Evolutionary conservation across 2,113 vertebrate genomes (phyloP).

Genomic region (Albula glossodonta): DNA sequence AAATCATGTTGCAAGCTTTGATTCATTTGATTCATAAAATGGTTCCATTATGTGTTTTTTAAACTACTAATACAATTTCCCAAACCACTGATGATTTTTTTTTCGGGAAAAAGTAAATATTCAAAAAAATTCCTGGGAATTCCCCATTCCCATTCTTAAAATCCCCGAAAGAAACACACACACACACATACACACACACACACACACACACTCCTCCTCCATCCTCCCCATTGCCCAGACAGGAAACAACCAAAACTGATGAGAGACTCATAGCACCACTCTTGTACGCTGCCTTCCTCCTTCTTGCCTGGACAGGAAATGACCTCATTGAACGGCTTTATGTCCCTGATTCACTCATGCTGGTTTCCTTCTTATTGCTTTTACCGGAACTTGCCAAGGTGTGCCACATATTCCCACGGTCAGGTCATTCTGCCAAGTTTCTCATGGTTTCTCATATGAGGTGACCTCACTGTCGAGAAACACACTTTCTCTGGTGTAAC

Average conservation of each 20-base stretch:
- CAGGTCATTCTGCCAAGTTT: not conserved
- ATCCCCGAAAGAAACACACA: not conserved
- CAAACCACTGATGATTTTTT: not conserved
- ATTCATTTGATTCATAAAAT: not conserved
- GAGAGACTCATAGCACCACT: not conserved
- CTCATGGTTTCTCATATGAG: not conserved
- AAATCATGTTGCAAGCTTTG: not conserved
- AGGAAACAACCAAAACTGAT: not conserved
- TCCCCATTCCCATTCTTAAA: not conserved
- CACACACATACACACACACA: constrained; percentile 13
- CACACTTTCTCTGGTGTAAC: not conserved
- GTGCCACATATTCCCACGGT: not conserved
- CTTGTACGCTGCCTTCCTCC: not conserved
- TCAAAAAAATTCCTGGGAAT: not conserved
- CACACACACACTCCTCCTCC: not conserved
- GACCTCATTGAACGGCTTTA: not conserved
- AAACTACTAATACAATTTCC: not conserved
- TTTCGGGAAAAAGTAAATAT: not conserved
- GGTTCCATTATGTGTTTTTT: not conserved
- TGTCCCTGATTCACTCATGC: not conserved
- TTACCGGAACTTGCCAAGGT: not conserved
- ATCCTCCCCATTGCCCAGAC: not conserved
- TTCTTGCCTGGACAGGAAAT: not conserved
- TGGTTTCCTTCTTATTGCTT: not conserved
- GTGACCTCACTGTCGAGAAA: not conserved